Conservation (phyloP, 2,888 invertebrate species). For the Acleris holmiana region DNA sequence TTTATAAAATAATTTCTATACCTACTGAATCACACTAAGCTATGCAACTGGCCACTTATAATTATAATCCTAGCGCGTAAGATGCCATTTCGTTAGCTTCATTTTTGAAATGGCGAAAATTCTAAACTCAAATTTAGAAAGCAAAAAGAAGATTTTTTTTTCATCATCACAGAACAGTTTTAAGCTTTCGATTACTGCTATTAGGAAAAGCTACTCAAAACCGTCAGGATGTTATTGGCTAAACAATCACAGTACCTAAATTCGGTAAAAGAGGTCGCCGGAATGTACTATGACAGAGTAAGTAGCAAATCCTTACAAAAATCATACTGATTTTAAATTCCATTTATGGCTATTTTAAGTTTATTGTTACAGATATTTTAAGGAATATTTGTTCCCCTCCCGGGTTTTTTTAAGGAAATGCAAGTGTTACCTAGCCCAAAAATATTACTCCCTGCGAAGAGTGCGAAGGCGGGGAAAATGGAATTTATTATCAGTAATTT, state of each 20-base stretch:
- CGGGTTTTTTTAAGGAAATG: neutral
- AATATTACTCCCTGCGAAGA: neutral
- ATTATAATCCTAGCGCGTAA: conserved; percentile 52
- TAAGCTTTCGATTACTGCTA: conserved; percentile 57
- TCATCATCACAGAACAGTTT: conserved; percentile 72
- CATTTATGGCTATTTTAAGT: conserved; percentile 11
- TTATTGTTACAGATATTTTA: too few relatives aligned
- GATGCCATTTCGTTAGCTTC: conserved; percentile 57
- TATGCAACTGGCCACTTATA: conserved; percentile 70
- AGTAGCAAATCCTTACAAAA: conserved; percentile 8
- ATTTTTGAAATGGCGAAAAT: conserved; percentile 63
- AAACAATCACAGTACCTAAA: neutral
- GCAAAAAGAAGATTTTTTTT: conserved; percentile 57
- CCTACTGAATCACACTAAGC: conserved; percentile 74
- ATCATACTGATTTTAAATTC: conserved; percentile 12
- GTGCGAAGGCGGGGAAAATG: neutral
- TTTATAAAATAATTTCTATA: conserved; percentile 80
- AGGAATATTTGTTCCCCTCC: too few relatives aligned
- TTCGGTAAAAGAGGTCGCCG: neutral
- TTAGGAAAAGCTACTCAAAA: conserved; percentile 21
- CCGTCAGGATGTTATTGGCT: neutral
- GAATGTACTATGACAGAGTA: conserved; percentile 2
- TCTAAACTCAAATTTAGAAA: conserved; percentile 53
- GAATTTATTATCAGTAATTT: conserved; percentile 32
- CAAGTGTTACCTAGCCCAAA: conserved; percentile 24